phyloP scores from a whole-genome alignment of 2,797 vertebrate species.

The Enteromius trimaculatus region DNA sequence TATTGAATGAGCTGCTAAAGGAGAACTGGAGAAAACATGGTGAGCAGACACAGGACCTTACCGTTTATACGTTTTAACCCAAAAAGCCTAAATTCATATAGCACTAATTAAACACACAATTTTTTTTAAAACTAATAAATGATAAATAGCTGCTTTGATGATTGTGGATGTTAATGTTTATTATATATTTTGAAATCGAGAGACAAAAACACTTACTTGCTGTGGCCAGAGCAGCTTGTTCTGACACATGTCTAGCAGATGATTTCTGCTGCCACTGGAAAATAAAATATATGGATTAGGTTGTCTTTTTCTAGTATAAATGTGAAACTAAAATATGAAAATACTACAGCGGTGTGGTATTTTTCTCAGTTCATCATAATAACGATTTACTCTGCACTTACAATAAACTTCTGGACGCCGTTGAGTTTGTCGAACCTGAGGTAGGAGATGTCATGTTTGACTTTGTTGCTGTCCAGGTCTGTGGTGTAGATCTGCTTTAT shows the following conservation, averaged over 20 bases:
- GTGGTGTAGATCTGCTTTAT: conserved; percentile 92
- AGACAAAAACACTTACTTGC: conserved; percentile 67
- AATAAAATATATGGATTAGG: conserved; percentile 44
- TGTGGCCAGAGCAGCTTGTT: conserved; percentile 40
- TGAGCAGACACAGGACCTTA: background rate
- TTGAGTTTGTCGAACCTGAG: conserved; percentile 85
- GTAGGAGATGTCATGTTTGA: conserved; percentile 95
- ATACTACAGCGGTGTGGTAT: background rate
- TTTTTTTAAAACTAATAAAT: background rate
- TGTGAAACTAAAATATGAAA: background rate
- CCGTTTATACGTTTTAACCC: background rate
- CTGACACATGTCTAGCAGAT: conserved; percentile 36
- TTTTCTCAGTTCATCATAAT: background rate
- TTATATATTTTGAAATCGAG: background rate
- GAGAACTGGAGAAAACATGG: background rate
- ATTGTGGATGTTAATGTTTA: background rate
- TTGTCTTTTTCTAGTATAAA: background rate
- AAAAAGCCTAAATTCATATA: no score
- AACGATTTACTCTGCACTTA: conserved; percentile 71
- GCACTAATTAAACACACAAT: background rate
- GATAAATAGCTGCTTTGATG: background rate
- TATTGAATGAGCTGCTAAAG: background rate
- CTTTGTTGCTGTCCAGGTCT: conserved; percentile 88
- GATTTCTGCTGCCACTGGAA: conserved; percentile 85
- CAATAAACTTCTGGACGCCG: conserved; percentile 85